Percentiles rank a stretch among this genome's conserved stretches.
Evolutionary conservation across 2,797 vertebrate species (phyloP).

Genomic region (Clarias platycephalus): DNA sequence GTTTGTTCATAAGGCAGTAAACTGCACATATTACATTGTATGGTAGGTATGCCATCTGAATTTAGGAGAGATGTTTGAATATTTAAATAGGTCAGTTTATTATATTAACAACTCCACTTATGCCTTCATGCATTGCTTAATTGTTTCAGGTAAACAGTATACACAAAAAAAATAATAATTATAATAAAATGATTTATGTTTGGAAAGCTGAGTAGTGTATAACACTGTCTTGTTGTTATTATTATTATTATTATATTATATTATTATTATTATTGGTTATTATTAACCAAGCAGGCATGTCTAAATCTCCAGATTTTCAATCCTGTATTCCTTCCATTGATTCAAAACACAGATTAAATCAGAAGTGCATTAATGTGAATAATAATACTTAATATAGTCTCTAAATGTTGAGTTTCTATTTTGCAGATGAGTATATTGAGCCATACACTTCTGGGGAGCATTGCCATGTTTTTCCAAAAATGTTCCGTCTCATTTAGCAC

Average conservation of each 20-base stretch:
- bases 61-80: background rate
- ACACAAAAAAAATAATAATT: too few relatives aligned
- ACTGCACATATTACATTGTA: background rate
- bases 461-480: background rate
- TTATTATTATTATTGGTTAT: too few relatives aligned
- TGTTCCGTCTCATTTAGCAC: background rate
- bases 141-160: background rate
- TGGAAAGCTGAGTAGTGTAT: background rate
- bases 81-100: background rate
- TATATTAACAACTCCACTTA: background rate
- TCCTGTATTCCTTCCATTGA: background rate
- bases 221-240: background rate
- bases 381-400: background rate
- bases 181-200: background rate
- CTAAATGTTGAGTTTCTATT: background rate
- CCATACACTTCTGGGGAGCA: background rate
- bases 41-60: background rate
- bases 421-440: background rate
- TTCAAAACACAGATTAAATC: background rate
- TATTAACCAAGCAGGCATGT: constrained; percentile 1
- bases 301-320: background rate
- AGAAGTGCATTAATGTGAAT: constrained; percentile 27
- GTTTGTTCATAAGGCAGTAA: background rate
- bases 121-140: background rate
- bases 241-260: too few relatives aligned